Evolutionary conservation across 2,888 invertebrate species (phyloP), one percentile per base, ranked within the genome.

Genomic region (Petrolisthes manimaculis): DNA sequence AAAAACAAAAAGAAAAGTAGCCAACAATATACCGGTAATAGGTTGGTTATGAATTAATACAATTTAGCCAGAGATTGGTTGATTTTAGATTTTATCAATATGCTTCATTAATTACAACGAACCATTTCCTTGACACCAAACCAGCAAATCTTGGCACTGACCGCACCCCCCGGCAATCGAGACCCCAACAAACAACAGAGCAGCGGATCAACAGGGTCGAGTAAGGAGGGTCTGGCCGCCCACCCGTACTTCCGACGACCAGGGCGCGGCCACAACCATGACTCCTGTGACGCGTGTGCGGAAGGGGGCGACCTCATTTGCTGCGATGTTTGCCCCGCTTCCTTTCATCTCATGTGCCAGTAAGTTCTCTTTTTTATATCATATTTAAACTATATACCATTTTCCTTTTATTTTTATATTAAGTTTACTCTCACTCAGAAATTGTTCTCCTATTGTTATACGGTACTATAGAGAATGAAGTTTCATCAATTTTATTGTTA

Each of bases 271-370:
- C 97, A 97, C 92, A 98, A 98, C 93, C 97, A 96, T 92, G 98
- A 98, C 92, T 96, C 96, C 91, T 99, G 99, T 93, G 98, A 98
- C 94, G 96, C 97, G 86, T 99, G 99, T 93, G 95, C 96, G 85
- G 98, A 98, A 94, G 98, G 98, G 61, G 98, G 99, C 3, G 97
- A 98, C 93, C 94, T 99, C 69, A 95, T 99, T 89, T 98, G 98
- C 93, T 99, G 99, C 93, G 98, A 99, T 93, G 96, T 96, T 91
- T 99, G 99, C 92, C 98, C 98, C 0, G 97, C 97, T 56, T 97
- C 98, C 91, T 99, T 99, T 93, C 99, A 99, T 94, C 94, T 98
- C 89, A 95, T 96, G 92, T 99, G 99, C 95, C 97, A 98, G 89
- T 90, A 37, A 87, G 98, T 98, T 94, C 67, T 37, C 37, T 1